phyloP scores from a whole-genome alignment of 2,113 vertebrate genomes.

The Trematocara variabile region DNA sequence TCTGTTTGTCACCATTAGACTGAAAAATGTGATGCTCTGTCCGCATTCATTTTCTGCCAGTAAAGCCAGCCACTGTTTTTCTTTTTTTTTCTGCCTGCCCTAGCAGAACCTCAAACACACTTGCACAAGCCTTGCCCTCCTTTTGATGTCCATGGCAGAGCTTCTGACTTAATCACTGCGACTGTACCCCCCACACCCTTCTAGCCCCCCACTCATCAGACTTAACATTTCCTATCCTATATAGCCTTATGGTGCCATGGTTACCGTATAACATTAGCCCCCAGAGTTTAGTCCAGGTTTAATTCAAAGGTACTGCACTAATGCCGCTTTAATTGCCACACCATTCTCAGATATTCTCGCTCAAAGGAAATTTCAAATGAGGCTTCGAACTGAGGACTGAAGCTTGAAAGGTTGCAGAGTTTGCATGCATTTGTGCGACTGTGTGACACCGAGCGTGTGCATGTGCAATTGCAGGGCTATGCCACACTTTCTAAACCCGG shows the following conservation, averaged over 20 bases:
- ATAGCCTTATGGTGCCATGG: slow-evolving; percentile 60
- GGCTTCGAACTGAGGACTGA: slow-evolving; percentile 51
- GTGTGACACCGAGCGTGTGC: background rate
- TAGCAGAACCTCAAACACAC: slow-evolving; percentile 67
- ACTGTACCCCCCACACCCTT: slow-evolving; percentile 12
- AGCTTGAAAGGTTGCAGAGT: slow-evolving; percentile 57
- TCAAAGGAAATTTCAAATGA: slow-evolving; percentile 85
- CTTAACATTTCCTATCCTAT: slow-evolving; percentile 38
- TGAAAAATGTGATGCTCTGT: slow-evolving; percentile 56
- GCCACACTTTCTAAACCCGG: background rate
- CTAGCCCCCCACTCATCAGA: slow-evolving; percentile 14
- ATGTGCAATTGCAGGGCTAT: background rate
- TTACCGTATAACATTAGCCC: slow-evolving; percentile 73
- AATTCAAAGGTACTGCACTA: slow-evolving; percentile 83
- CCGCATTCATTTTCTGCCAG: slow-evolving; percentile 63
- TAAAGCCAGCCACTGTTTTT: slow-evolving; percentile 52
- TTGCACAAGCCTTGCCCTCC: slow-evolving; percentile 40
- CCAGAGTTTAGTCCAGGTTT: slow-evolving; percentile 82
- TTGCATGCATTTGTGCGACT: background rate
- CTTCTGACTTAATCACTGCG: slow-evolving; percentile 55
- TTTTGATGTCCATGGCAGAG: slow-evolving; percentile 65
- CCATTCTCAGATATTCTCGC: slow-evolving; percentile 82
- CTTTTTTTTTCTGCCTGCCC: slow-evolving; percentile 47
- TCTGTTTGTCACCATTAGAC: slow-evolving; percentile 71
- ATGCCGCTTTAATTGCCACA: slow-evolving; percentile 84